Percentiles rank a stretch among this genome's conserved stretches.
Conservation (phyloP, 2,797 vertebrate genomes). For the Loris lydekkerianus region DNA sequence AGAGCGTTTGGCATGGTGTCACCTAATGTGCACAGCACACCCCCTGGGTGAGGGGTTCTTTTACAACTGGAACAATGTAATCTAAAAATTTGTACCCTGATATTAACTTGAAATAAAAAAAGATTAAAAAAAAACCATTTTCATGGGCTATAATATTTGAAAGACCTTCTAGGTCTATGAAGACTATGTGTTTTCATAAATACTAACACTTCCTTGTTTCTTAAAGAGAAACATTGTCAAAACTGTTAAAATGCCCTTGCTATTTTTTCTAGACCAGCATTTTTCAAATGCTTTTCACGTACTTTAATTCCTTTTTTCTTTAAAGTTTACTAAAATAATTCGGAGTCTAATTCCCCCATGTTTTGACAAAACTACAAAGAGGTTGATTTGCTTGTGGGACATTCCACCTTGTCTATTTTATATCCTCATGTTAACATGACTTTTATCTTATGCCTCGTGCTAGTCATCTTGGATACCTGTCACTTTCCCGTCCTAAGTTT, state of each 20-base stretch:
- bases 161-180: background rate
- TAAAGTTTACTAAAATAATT: background rate
- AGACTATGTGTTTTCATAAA: background rate
- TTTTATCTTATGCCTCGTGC: background rate
- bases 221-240: conserved; percentile 11
- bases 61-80: too few relatives aligned
- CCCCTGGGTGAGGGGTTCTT: too few relatives aligned
- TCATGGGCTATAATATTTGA: background rate
- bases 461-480: background rate
- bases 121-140: too few relatives aligned
- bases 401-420: background rate
- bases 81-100: too few relatives aligned
- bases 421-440: background rate
- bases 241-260: background rate
- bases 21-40: too few relatives aligned
- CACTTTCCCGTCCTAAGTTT: background rate
- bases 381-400: background rate
- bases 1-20: too few relatives aligned
- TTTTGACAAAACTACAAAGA: background rate
- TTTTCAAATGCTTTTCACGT: background rate
- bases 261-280: background rate
- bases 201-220: background rate
- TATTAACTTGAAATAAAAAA: too few relatives aligned
- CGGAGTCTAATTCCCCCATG: background rate
- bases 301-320: background rate